These are phyloP conservation scores for Poecilus cupreus DNA, from an alignment of 2,888 invertebrate genomes.

Conservation along the genomic window DNA sequence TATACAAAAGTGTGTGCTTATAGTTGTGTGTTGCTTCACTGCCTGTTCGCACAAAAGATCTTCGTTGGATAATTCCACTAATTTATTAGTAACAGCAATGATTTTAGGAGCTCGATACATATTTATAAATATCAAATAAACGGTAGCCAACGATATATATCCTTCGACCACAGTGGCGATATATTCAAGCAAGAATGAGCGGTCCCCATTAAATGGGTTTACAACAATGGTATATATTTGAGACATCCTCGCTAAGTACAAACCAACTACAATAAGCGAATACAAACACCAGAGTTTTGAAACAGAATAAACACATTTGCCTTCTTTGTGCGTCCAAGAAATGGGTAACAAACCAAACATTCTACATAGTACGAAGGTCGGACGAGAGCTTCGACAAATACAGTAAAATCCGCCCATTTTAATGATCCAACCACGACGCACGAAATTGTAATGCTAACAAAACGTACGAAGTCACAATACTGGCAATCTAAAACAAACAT, in stretches of 20 bases:
- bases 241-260: constrained; percentile 64
- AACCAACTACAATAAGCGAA: constrained; percentile 63
- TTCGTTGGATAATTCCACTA: constrained; percentile 65
- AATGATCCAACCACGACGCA: constrained; percentile 60
- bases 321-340: constrained; percentile 65
- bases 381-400: constrained; percentile 67
- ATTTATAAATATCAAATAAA: constrained; percentile 65
- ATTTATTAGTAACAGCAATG: constrained; percentile 66
- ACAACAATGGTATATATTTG: constrained; percentile 13
- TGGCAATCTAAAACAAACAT: constrained; percentile 64
- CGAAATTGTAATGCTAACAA: constrained; percentile 67
- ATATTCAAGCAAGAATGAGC: constrained; percentile 7
- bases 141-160: constrained; percentile 63
- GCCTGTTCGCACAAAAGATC: constrained; percentile 68
- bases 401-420: constrained; percentile 61
- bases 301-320: constrained; percentile 66
- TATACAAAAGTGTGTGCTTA: not conserved
- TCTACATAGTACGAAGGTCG: constrained; percentile 64
- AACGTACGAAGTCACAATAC: constrained; percentile 66
- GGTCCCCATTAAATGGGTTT: constrained; percentile 27
- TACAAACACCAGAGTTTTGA: constrained; percentile 67
- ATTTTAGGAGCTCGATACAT: constrained; percentile 66
- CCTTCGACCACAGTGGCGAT: constrained; percentile 26
- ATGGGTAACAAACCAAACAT: constrained; percentile 69
- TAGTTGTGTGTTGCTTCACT: constrained; percentile 60